Evolutionary conservation across 1,140 invertebrate species (phyloP), one percentile per base, ranked within the genome.

Genomic region (Ostrea denselamellosa): DNA sequence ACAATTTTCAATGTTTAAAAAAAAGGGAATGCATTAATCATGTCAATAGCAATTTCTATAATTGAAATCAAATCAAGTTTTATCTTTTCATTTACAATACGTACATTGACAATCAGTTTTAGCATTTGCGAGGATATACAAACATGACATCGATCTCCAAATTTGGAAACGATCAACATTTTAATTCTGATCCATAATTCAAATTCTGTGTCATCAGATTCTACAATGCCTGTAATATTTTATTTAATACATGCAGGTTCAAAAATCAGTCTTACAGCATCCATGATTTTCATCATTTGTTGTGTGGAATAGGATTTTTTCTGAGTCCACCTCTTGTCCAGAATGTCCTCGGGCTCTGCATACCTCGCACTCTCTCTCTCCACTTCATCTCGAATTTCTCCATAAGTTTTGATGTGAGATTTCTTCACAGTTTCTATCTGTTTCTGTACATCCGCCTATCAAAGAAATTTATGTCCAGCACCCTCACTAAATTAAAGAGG

Each of bases 221-320:
- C 34, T 2, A 44, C 34, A 44, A 44, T 44, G 34, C 34, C 1
- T 44, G 34, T 5, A 44, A 44, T 44, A 44, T 44, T 44, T 44
- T 5, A 44, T 1, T 1, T 44, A 44, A 44, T 44, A 44, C 34
- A 44, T 44, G 34, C 34, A 44, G 34, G 34, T 44, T 44, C 34
- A 44, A 34, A 44, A 22, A 19, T 71, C 19, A 19, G 53, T 28
- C 93, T 91, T 88, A 94, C 93, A 71, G 91, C 92, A 90, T 93
- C 93, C 89, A 93, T 91, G 82, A 92, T 94, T 83, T 92, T 93
- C 71, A 91, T 54, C 54, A 92, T 86, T 87, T 93, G 90, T 53
- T 88, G 87, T 14, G 87, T 87, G 14, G 92, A 89, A 62, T 91
- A 90, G n/a, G 89, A 88, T 82, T 93, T 90, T 77, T 86, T 82